A percentile compares a stretch with the other conserved stretches of the same genome.
Conservation (phyloP, 2,113 vertebrate species). For the Ochotona princeps region DNA sequence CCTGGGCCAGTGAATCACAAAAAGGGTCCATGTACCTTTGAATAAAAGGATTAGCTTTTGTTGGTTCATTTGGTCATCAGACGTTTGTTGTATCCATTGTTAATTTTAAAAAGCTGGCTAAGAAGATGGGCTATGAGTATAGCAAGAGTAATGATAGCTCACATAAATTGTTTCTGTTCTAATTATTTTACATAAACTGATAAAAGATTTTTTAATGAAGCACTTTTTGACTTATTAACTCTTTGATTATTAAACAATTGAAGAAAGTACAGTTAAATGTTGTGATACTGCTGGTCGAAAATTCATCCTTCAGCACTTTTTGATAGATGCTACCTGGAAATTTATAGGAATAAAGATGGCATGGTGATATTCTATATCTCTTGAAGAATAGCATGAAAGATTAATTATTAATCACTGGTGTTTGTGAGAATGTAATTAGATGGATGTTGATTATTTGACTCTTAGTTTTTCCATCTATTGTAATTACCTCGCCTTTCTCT, state of each 20-base stretch:
- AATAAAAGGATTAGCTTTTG: slow-evolving; percentile 18
- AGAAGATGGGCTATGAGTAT: neutral
- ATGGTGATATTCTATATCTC: neutral
- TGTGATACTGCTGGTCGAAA: neutral
- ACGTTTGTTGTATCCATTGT: neutral
- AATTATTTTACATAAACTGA: neutral
- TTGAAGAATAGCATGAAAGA: neutral
- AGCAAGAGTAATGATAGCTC: neutral
- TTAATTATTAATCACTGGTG: neutral
- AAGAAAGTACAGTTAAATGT: neutral
- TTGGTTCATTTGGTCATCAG: neutral
- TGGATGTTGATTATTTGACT: slow-evolving; percentile 1
- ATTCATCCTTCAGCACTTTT: neutral
- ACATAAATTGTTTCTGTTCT: neutral
- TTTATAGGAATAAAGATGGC: neutral
- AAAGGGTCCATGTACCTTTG: neutral
- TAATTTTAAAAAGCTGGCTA: slow-evolving; percentile 5
- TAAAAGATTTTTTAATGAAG: neutral
- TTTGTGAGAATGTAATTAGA: slow-evolving; percentile 15
- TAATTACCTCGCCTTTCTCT: neutral
- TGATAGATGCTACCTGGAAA: neutral
- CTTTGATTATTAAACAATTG: neutral
- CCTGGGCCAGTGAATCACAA: neutral
- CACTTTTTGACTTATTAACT: neutral
- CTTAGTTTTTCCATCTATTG: neutral